Conservation (phyloP, 2,888 invertebrate species). For the Choreutis nemorana region DNA sequence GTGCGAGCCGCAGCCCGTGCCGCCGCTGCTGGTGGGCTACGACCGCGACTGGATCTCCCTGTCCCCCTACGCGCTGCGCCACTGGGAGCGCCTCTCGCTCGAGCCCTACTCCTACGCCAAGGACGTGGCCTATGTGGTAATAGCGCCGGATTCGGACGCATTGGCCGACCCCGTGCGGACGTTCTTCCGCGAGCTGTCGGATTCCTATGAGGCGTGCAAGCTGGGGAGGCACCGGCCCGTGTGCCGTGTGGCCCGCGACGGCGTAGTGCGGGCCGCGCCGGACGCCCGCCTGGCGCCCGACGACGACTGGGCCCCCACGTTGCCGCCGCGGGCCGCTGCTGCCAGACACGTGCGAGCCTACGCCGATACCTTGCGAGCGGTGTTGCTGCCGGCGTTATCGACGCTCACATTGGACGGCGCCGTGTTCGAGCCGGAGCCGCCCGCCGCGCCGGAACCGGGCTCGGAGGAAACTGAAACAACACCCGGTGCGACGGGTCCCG, state of each 20-base stretch:
- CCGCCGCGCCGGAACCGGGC: constrained; percentile 17
- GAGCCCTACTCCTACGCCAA: constrained; percentile 96
- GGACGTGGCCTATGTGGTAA: constrained; percentile 93
- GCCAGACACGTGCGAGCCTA: constrained; percentile 88
- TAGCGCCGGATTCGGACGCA: constrained; percentile 91
- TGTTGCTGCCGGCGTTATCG: constrained; percentile 41
- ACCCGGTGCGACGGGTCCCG: constrained; percentile 68
- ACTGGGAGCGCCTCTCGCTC: constrained; percentile 96
- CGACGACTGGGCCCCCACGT: constrained; percentile 78
- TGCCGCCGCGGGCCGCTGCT: constrained; percentile 82
- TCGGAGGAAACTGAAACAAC: constrained; percentile 28
- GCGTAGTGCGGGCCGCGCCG: constrained; percentile 79
- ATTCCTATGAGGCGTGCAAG: constrained; percentile 93
- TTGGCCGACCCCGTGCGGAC: constrained; percentile 79
- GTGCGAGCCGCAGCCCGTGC: constrained; percentile 97
- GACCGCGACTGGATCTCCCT: constrained; percentile 95
- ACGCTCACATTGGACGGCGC: constrained; percentile 39
- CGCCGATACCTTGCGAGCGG: constrained; percentile 61
- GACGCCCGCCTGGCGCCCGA: constrained; percentile 18
- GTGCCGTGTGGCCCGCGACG: constrained; percentile 82
- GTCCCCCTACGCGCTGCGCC: constrained; percentile 92
- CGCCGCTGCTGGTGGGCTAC: constrained; percentile 91
- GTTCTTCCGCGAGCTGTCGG: constrained; percentile 93
- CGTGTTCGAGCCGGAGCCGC: constrained; percentile 22
- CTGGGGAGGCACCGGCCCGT: constrained; percentile 94